Conservation (phyloP, 2,888 invertebrate species). For the Chymomyza caudatula region DNA sequence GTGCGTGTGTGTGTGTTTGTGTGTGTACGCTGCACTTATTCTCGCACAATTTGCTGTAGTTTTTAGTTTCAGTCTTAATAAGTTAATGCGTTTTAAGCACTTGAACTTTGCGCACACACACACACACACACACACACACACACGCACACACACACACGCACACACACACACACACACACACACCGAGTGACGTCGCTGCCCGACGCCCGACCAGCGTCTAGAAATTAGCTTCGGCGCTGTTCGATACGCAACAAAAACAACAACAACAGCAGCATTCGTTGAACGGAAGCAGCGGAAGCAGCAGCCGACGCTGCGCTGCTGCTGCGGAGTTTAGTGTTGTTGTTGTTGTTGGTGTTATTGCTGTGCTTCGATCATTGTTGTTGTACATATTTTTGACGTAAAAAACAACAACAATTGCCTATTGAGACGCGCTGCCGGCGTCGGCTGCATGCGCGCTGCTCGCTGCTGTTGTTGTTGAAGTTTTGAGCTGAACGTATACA, state of each 20-base stretch:
- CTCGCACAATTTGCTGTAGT: neutral
- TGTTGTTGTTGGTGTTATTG: constrained; percentile 12
- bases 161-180: too few relatives aligned
- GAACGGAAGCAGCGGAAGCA: constrained; percentile 73
- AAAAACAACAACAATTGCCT: constrained; percentile 32
- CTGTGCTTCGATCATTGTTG: constrained; percentile 26
- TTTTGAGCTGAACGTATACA: constrained; percentile 17
- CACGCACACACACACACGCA: too few relatives aligned
- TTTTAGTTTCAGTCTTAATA: neutral
- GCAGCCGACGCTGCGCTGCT: constrained; percentile 22
- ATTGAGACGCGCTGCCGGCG: neutral
- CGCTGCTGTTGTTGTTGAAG: constrained; percentile 32
- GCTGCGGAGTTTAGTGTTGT: constrained; percentile 16
- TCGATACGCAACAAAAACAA: constrained; percentile 30
- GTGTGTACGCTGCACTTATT: neutral
- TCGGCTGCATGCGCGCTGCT: constrained; percentile 23
- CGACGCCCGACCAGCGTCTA: constrained; percentile 26
- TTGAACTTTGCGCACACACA: neutral
- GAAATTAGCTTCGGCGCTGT: constrained; percentile 9
- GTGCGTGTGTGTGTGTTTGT: neutral
- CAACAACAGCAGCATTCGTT: neutral
- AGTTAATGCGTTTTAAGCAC: neutral
- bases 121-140: neutral
- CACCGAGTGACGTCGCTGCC: constrained; percentile 18
- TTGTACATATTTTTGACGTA: constrained; percentile 52